A percentile compares a stretch with the other conserved stretches of the same genome.
Conservation (phyloP, 1,140 invertebrate species). For the Cydia amplana region DNA sequence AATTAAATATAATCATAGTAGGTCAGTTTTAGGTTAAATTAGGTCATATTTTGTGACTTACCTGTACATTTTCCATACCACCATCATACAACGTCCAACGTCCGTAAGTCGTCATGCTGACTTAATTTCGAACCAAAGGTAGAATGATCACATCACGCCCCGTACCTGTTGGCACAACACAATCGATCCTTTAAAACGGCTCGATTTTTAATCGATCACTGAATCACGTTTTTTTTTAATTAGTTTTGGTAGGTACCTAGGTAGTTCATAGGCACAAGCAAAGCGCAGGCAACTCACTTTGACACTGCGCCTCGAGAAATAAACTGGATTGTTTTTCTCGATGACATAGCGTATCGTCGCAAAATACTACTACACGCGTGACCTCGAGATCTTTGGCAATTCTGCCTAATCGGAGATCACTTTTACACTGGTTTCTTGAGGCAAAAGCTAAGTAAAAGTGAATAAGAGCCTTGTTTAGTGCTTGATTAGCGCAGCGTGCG, state of each 20-base stretch:
- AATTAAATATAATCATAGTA: too few species aligned
- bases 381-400: background rate
- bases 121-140: constrained; percentile 13
- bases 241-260: background rate
- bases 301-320: constrained; percentile 55
- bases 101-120: constrained; percentile 65
- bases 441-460: background rate
- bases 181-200: background rate
- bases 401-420: background rate
- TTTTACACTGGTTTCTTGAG: background rate
- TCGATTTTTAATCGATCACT: background rate
- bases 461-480: constrained; percentile 60
- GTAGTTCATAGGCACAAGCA: constrained; percentile 23
- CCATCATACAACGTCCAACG: constrained; percentile 71
- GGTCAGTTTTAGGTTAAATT: background rate
- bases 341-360: background rate
- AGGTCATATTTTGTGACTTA: constrained; percentile 38
- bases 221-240: constrained; percentile 14
- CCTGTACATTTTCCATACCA: constrained; percentile 62
- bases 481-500: constrained; percentile 75
- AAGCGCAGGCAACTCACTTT: constrained; percentile 43
- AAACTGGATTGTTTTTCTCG: constrained; percentile 36
- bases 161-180: constrained; percentile 17
- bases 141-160: background rate
- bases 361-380: background rate